Conservation (phyloP, 2,888 invertebrate genomes). For the Onthophagus sagittarius region DNA sequence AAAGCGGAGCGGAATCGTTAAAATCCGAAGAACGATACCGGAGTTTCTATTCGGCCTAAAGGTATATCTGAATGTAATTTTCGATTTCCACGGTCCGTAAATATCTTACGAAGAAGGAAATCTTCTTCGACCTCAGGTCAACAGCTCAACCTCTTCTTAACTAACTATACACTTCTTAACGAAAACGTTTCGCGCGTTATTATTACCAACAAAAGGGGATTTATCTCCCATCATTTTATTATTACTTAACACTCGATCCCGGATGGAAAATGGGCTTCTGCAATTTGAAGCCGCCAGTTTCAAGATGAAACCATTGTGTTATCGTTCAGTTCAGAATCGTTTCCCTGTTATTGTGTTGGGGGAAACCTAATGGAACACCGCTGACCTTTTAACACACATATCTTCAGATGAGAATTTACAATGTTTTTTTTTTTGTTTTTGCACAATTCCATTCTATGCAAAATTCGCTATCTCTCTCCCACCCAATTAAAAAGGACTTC, state of each 20-base stretch:
- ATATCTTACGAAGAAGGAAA: not conserved
- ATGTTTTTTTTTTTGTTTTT: slow-evolving; percentile 7
- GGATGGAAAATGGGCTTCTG: not conserved
- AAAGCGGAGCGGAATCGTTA: not conserved
- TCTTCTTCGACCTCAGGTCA: not conserved
- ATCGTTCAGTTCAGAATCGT: not conserved
- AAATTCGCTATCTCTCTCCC: slow-evolving; percentile 17
- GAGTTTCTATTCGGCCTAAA: not conserved
- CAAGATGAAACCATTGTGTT: slow-evolving; percentile 4
- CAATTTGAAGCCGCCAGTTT: not conserved
- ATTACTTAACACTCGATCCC: not conserved
- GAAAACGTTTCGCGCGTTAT: not conserved
- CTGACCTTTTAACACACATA: slow-evolving; percentile 26
- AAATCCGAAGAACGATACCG: not conserved
- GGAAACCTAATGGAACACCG: slow-evolving; percentile 1
- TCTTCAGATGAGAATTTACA: slow-evolving; percentile 23
- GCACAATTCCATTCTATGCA: slow-evolving; percentile 25
- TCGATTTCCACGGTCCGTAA: not conserved
- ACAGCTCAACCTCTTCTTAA: not conserved
- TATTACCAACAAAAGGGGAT: not conserved
- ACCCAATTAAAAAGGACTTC: not conserved
- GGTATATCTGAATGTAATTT: not conserved
- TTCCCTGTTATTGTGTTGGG: slow-evolving; percentile 2
- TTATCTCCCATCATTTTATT: not conserved
- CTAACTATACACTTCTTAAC: too few relatives aligned